Base-by-base conservation (phyloP, 92 coral and sea anemone species). In the Phenganax stokvisi region DNA sequence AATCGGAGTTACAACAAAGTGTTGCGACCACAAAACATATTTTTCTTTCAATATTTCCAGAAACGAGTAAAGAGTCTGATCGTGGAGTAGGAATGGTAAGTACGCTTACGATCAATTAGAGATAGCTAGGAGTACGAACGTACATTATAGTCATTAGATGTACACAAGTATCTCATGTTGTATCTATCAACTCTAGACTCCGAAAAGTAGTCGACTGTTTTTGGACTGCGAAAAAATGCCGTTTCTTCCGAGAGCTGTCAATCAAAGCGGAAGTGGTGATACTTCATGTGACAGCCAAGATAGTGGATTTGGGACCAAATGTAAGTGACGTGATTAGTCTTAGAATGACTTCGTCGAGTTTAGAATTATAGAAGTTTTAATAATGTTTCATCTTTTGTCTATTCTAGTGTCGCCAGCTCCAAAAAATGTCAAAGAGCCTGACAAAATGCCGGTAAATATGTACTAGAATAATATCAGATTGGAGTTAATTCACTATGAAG, bases 81-180 rank as follows among this genome's bases (percentile, higher is more conserved):
- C 83, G 83, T 28, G 83, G 83, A 10, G 20, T 79, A 51, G 83
- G 83, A 17, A 79, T 79, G 83, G 83, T 79, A 20, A 47, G 83
- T 79, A 44, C 13, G 6, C 9, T 7, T 66, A 25, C 0, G 25
- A 12, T 61, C 67, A 13, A 13, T 61, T 7, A 61, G 25, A 6
- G 67, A 61, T 8, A 16, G 12, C 4, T 59, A 61, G n/a, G 25
- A 61, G n/a, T 13, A 61, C n/a, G n/a, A n/a, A 15, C 28, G 27
- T 61, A n/a, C 25, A 61, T 6, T 12, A 37, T 61, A 61, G 67
- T 61, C n/a, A 61, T 61, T 61, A 61, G 25, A 1, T 57, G 60
- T 57, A 57, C 60, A 57, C 12, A 10, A 57, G 60, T 51, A 44
- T 53, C 51, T 73, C 10, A 54, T 75, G 8, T 15, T 74, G 6